Evolutionary conservation across 2,797 vertebrate genomes (phyloP), one percentile per base, ranked within the genome.

Genomic region (Chaunax sp.): DNA sequence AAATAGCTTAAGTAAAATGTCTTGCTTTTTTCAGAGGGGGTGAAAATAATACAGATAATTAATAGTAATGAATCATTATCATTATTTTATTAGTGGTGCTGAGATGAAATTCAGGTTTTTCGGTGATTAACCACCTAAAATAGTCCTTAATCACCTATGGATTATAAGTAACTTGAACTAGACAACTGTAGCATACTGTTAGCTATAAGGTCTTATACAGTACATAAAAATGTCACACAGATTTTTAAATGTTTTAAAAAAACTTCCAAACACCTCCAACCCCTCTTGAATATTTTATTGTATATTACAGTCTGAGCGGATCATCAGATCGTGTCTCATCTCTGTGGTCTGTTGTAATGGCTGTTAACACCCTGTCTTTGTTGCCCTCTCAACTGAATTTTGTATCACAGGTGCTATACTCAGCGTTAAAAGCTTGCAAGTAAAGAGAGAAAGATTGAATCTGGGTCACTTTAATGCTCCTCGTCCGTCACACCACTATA

Each of bases 401-500:
- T 87, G 85, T 64, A 89, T 91, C 82, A 70, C 88, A 91, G 90
- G 91, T 93, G 83, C 89, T 70, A 53, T 14, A 54, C 78, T 85
- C 70, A 1, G 85, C 82, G 87, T 89, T 91, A 90, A 92, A 92
- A 93, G 89, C 91, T 80, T 67, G 70, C 64, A 65, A 83, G 87
- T 78, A 78, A 59, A 80, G 69, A 78, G 80, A 81, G 77, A 85
- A 82, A 75, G 81, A 84, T 82, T 83, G 82, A 92, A 94, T 94
- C 93, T 94, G 93, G 93, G 92, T 94, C 92, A 93, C 85, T 92
- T 90, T 91, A 82, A 89, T 86, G 83, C 60, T 80, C n/a, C 70
- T 87, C 68, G 78, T 86, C 90, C 81, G 73, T 92, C 88, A 91
- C 89, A 82, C 71, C 16, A 12, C 77, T 90, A 77, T 78, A 84